phyloP scores from a whole-genome alignment of 2,797 vertebrate genomes.

The Pangasius sanitwongsei region DNA sequence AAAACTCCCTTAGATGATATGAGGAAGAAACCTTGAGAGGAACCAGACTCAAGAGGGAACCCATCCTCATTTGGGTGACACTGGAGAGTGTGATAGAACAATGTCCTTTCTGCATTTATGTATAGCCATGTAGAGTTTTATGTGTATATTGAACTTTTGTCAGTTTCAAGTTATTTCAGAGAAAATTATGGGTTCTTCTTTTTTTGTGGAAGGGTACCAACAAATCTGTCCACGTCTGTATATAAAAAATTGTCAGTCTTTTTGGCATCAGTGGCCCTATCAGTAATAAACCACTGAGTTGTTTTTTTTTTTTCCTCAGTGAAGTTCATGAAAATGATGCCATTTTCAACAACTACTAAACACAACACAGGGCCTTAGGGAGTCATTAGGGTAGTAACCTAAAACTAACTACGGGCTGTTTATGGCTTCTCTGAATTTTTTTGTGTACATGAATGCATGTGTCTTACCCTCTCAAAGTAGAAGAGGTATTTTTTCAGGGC shows the following conservation, averaged over 20 bases:
- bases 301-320: background rate
- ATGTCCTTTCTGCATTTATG: no score
- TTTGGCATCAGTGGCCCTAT: background rate
- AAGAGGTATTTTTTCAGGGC: constrained; percentile 99
- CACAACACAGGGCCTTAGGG: background rate
- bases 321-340: background rate
- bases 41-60: no score
- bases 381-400: background rate
- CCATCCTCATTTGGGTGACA: no score
- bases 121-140: no score
- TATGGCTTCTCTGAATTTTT: background rate
- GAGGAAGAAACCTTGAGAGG: no score
- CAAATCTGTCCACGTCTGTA: background rate
- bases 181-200: no score
- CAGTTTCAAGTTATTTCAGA: no score
- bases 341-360: background rate
- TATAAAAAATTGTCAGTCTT: background rate
- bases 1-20: no score
- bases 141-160: no score
- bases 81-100: no score
- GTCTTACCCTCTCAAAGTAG: constrained; percentile 98
- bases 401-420: background rate
- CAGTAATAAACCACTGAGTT: background rate
- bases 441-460: background rate
- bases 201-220: no score